phyloP scores from a whole-genome alignment of 2,797 vertebrate genomes.

The Tolypeutes matacus region DNA sequence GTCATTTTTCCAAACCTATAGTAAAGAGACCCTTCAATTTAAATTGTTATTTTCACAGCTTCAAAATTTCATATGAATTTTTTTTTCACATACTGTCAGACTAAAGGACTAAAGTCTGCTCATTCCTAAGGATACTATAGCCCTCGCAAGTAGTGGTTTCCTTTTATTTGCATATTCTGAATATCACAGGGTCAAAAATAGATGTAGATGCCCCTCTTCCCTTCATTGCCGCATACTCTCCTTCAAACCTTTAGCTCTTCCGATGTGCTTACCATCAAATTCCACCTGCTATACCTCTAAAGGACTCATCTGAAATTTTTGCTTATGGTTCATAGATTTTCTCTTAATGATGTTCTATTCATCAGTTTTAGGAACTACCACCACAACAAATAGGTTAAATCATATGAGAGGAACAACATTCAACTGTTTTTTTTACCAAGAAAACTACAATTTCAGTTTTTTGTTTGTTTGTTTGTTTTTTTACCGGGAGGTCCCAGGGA shows the following conservation, averaged over 20 bases:
- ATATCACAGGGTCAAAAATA: not conserved
- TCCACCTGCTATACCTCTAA: not conserved
- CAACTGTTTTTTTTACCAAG: not conserved
- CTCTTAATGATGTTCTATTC: not conserved
- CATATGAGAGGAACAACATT: not conserved
- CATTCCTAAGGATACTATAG: not conserved
- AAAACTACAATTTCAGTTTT: not conserved
- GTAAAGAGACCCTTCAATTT: not conserved
- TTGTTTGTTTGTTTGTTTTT: too few species aligned
- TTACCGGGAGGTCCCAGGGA: too few species aligned
- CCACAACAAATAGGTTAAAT: not conserved
- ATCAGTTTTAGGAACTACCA: not conserved
- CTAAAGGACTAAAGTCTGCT: not conserved
- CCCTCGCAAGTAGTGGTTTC: not conserved
- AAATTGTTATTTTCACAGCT: not conserved
- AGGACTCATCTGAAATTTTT: not conserved
- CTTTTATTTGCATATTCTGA: not conserved
- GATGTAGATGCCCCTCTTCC: not conserved
- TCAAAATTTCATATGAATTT: not conserved
- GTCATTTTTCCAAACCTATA: not conserved
- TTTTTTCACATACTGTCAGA: not conserved
- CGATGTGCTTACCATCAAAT: not conserved
- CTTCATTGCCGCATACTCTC: not conserved
- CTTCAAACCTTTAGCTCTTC: not conserved
- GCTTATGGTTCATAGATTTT: not conserved